Evolutionary conservation across 2,888 invertebrate species (phyloP), one percentile per base, ranked within the genome.

Genomic region (Eurois occulta): DNA sequence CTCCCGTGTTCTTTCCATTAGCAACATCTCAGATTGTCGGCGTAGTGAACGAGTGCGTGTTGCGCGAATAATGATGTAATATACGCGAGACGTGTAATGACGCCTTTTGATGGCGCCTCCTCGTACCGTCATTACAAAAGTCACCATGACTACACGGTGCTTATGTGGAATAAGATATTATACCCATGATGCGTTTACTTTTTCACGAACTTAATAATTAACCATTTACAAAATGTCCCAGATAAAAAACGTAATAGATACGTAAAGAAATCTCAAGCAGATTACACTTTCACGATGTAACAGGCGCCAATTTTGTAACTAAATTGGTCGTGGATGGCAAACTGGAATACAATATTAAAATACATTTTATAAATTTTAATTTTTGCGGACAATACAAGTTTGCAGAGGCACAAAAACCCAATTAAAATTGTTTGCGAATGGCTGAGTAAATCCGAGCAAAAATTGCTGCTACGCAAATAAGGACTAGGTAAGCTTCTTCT

Each of bases 401-500:
- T 94, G 92, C 89, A 91, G 88, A 94, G 93, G 93, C 90, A 93
- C 93, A 94, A 95, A 94, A 95, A 94, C 93, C 94, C 94, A 95
- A 96, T 96, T 96, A 95, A 95, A 95, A 95, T 95, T 96, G 94
- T 95, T 95, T 95, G 95, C 95, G 90, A 95, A 94, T 94, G 93
- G 92, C 93, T 94, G 93, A 92, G 92, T 94, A 95, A 95, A 95
- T 92, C 94, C 91, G 89, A 91, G 91, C 89, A 95, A 95, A 95
- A 95, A 94, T 94, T 93, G 89, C 91, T 91, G 91, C 91, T 92
- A 92, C 91, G 94, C 94, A 95, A 96, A 96, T 94, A 95, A 94
- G 90, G 91, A 94, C 93, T 94, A 93, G 94, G 94, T 94, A 94
- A 95, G 94, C 94, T 94, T 90, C 94, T 94, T 90, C 94, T 94